Evolutionary conservation across 2,888 invertebrate genomes (phyloP).

Genomic region (Cepaea hortensis): DNA sequence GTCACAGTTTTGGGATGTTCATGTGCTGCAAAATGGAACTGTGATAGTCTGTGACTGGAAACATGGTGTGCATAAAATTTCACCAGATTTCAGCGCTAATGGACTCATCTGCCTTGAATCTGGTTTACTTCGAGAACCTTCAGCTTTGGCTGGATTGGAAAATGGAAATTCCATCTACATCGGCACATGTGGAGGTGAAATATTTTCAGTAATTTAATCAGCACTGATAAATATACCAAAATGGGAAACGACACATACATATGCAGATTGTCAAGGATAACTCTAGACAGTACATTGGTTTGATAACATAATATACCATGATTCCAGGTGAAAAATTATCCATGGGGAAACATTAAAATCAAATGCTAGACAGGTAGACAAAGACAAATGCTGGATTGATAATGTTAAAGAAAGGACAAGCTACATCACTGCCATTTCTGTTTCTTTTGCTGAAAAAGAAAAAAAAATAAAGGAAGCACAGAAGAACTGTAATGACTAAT

Average conservation of each 20-base stretch:
- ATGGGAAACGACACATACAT: not conserved
- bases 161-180: constrained; percentile 43
- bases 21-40: constrained; percentile 44
- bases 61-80: constrained; percentile 53
- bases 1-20: constrained; percentile 56
- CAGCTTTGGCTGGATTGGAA: constrained; percentile 45
- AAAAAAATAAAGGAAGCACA: too few species aligned
- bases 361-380: too few species aligned
- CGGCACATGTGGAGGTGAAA: constrained; percentile 42
- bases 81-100: constrained; percentile 32
- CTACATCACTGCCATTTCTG: too few species aligned
- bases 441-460: too few species aligned
- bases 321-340: too few species aligned
- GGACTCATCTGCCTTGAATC: constrained; percentile 33
- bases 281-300: too few species aligned
- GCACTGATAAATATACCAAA: not conserved
- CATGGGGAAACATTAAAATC: too few species aligned
- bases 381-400: too few species aligned
- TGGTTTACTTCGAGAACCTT: constrained; percentile 40
- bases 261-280: too few species aligned
- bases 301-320: too few species aligned
- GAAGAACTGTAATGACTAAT: too few species aligned
- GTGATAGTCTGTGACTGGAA: constrained; percentile 55
- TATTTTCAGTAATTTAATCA: constrained; percentile 38
- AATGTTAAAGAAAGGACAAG: too few species aligned